phyloP scores from a whole-genome alignment of 2,888 invertebrate species.

The Lasioglossum figueresi region DNA sequence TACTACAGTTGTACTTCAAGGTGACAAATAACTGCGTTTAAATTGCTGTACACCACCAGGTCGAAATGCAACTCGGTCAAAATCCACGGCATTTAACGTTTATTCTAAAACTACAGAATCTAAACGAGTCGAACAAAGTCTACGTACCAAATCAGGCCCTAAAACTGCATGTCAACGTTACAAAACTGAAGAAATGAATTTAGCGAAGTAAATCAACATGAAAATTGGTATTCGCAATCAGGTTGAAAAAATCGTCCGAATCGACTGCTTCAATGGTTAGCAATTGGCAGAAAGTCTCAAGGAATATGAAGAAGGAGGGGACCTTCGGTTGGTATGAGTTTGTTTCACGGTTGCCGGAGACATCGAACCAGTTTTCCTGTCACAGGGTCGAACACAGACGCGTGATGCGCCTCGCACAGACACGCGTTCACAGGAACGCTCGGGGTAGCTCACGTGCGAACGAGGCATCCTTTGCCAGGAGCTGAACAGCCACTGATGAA shows the following conservation, averaged over 20 bases:
- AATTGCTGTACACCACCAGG: no score
- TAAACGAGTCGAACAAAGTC: no score
- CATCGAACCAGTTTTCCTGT: constrained; percentile 53
- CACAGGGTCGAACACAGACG: constrained; percentile 28
- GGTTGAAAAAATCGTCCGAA: neutral
- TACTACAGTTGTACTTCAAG: neutral
- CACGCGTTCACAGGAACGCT: constrained; percentile 25
- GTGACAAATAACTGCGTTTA: no score
- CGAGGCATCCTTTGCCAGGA: constrained; percentile 70
- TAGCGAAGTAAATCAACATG: neutral
- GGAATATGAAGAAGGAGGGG: neutral
- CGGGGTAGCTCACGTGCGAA: constrained; percentile 65
- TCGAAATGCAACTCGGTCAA: no score
- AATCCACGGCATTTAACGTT: no score
- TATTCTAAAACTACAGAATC: no score
- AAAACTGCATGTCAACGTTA: neutral
- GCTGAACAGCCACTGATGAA: constrained; percentile 78
- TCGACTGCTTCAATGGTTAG: neutral
- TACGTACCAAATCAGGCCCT: no score
- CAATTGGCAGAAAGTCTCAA: neutral
- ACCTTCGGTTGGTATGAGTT: constrained; percentile 44
- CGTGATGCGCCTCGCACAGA: neutral
- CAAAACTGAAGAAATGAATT: neutral
- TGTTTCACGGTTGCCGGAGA: constrained; percentile 57
- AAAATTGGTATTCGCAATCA: neutral